Evolutionary conservation across 2,113 vertebrate species (phyloP), one percentile per base, ranked within the genome.

Genomic region (Panthera uncia): DNA sequence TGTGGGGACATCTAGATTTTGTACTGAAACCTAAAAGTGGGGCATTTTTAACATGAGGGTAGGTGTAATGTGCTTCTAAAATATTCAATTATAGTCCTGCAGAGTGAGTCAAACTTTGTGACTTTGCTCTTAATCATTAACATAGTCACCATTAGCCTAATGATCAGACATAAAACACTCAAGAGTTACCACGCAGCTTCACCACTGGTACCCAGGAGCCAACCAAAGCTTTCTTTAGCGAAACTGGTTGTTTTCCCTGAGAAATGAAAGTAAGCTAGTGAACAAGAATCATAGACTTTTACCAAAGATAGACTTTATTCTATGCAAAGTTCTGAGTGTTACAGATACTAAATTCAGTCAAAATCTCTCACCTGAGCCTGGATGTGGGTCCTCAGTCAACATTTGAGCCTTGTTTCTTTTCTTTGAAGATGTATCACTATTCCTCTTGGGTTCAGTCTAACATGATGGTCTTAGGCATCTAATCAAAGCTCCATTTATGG

Each of bases 41-140:
- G 11, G 3, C 12, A 82, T 78, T 78, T 84, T 91, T 25, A 71
- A 25, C n/a, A 14, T 55, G 27, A 78, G 69, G 21, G n/a, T 61
- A 83, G 41, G 15, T 88, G 14, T 29, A 38, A 57, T 88, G 10
- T 69, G 48, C 38, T 95, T 69, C 23, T 79, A 19, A 97, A 94
- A 45, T 78, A 52, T 41, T 45, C 21, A 76, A 3, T 36, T 16
- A 33, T 92, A 80, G 25, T 0, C 27, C 52, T 79, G 25, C 2
- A 66, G 27, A 84, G 19, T 84, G 29, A 50, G 71, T 33, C 33
- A 21, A 80, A 2, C 36, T 88, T 79, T 65, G 41, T 91, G 36
- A 88, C 25, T 63, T 7, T 48, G 33, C 31, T 66, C 23, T 84
- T 88, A 65, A 84, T 55, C 57, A 36, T 57, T 92, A 85, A 61